A percentile compares a stretch with the other conserved stretches of the same genome.
Evolutionary conservation across 2,113 vertebrate genomes (phyloP).

Genomic region (Bothrops jararaca): DNA sequence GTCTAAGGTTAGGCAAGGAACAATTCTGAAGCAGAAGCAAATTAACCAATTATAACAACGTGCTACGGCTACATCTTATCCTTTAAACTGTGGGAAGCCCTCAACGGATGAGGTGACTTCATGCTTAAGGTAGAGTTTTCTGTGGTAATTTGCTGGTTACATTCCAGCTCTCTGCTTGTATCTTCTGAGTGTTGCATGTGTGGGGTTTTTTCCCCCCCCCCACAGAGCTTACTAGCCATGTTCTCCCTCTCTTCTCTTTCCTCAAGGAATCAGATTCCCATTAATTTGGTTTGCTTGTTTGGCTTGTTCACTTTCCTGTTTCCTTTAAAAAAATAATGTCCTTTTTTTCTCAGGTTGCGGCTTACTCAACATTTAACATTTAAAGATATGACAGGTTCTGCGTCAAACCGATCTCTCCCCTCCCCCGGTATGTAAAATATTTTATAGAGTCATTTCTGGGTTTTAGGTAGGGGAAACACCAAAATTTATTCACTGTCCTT

Average conservation of each 20-base stretch:
- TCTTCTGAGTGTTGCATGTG: background rate
- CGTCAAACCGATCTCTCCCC: background rate
- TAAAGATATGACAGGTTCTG: constrained; percentile 14
- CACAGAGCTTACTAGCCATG: background rate
- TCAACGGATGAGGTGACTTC: background rate
- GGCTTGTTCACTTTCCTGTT: constrained; percentile 36
- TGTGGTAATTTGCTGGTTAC: background rate
- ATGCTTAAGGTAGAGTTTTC: background rate
- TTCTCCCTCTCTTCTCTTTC: background rate
- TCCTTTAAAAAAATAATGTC: constrained; percentile 40
- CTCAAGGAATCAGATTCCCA: background rate
- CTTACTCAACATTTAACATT: constrained; percentile 21
- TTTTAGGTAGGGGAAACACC: fast-evolving
- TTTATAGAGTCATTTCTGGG: background rate
- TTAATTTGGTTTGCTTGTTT: constrained; percentile 26
- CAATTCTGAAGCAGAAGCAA: background rate
- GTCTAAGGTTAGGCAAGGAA: background rate
- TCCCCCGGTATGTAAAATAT: background rate
- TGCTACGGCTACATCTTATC: background rate
- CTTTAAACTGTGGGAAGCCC: background rate
- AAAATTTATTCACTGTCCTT: constrained; percentile 3
- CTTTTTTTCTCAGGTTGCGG: constrained; percentile 37
- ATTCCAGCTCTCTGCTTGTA: too few species aligned
- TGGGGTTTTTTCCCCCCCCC: too few species aligned
- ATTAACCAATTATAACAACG: background rate